Evolutionary conservation across 1,140 invertebrate species (phyloP).

Genomic region (Euura lappo): DNA sequence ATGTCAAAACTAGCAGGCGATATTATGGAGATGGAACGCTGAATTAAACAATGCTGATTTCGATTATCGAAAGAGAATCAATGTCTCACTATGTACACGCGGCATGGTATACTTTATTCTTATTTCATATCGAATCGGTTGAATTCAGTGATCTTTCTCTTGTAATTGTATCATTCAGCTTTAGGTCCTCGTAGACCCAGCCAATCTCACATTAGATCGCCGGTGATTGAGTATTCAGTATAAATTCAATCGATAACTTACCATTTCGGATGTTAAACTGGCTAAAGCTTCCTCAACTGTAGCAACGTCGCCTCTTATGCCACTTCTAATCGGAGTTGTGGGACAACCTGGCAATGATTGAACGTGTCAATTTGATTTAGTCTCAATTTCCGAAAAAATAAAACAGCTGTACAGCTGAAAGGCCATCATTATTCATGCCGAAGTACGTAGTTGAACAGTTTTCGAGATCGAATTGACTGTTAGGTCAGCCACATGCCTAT

Average conservation of each 20-base stretch:
- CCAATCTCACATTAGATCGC: not conserved
- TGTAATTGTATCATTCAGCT: not conserved
- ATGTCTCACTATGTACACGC: too few relatives aligned
- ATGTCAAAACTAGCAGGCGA: too few relatives aligned
- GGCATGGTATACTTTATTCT: not conserved
- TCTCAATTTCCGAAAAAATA: too few relatives aligned
- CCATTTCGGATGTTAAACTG: conserved; percentile 81
- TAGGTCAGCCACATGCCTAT: not conserved
- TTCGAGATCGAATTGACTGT: not conserved
- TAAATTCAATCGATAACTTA: conserved; percentile 59
- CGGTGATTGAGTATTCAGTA: conserved; percentile 18
- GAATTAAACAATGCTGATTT: too few relatives aligned
- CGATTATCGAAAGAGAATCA: too few relatives aligned
- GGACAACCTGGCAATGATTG: conserved; percentile 61
- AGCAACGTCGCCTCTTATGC: conserved; percentile 48
- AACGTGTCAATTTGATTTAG: too few relatives aligned
- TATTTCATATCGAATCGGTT: not conserved
- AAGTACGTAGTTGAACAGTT: not conserved
- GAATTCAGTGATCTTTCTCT: not conserved
- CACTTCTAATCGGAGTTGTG: conserved; percentile 61
- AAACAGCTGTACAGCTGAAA: too few relatives aligned
- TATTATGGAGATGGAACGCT: too few relatives aligned
- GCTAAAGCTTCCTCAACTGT: conserved; percentile 75
- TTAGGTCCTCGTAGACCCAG: not conserved
- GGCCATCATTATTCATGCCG: not conserved